Conservation (phyloP, 1,140 invertebrate species). For the Dinothrombium tinctorium region DNA sequence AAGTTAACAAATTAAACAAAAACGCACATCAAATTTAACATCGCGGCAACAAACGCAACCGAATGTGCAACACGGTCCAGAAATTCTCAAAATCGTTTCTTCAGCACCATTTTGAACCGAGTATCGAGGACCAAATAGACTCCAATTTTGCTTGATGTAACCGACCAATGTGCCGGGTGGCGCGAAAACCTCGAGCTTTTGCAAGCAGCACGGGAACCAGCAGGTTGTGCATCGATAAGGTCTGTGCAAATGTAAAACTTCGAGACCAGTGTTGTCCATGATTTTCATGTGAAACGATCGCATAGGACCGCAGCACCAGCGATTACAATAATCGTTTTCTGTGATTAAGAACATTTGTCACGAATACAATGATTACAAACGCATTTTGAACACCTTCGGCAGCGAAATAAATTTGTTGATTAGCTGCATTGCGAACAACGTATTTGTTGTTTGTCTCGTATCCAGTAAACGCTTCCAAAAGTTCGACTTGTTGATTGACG, state of each 20-base stretch:
- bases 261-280: constrained; percentile 43
- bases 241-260: constrained; percentile 39
- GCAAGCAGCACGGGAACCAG: constrained; percentile 57
- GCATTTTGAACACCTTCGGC: too few species aligned
- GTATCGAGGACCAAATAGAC: constrained; percentile 45
- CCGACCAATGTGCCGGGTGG: constrained; percentile 38
- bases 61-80: constrained; percentile 62
- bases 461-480: constrained; percentile 20
- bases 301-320: too few species aligned
- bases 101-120: neutral
- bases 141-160: constrained; percentile 59
- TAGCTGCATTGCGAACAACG: constrained; percentile 17
- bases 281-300: constrained; percentile 70
- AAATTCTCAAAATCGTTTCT: constrained; percentile 41
- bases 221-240: constrained; percentile 51
- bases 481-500: constrained; percentile 6
- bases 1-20: too few species aligned
- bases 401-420: constrained; percentile 21
- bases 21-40: constrained; percentile 35
- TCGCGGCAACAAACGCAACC: constrained; percentile 50
- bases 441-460: constrained; percentile 25
- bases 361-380: too few species aligned
- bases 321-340: too few species aligned
- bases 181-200: constrained; percentile 42
- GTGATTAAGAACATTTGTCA: too few species aligned